Percentiles rank a stretch among this genome's conserved stretches.
phyloP scores from a whole-genome alignment of 2,113 vertebrate genomes.

The Progne subis region DNA sequence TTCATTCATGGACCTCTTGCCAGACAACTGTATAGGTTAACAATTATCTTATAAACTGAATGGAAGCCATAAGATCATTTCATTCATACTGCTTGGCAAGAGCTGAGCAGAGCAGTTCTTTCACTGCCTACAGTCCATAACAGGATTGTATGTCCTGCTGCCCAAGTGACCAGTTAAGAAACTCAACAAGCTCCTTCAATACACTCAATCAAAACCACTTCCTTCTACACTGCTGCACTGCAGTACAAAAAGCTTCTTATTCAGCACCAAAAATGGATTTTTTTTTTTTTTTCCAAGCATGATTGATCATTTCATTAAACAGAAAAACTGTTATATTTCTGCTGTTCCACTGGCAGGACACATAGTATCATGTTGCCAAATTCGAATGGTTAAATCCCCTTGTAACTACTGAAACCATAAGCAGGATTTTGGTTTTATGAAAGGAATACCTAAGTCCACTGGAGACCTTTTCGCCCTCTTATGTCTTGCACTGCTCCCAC shows the following conservation, averaged over 20 bases:
- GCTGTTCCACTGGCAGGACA: not conserved
- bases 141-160: not conserved
- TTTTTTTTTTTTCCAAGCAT: not conserved
- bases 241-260: not conserved
- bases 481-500: not conserved
- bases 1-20: not conserved
- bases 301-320: not conserved
- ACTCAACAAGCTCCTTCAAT: not conserved
- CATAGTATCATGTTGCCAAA: rapidly evolving
- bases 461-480: not conserved
- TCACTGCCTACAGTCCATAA: not conserved
- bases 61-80: not conserved
- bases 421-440: not conserved
- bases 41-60: not conserved
- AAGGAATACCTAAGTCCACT: not conserved
- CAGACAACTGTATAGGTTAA: not conserved
- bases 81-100: not conserved
- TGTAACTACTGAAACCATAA: not conserved
- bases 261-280: not conserved
- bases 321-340: not conserved
- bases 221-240: not conserved
- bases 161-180: not conserved
- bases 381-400: rapidly evolving
- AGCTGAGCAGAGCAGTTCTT: not conserved
- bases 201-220: not conserved